These are phyloP conservation scores for Drosophila insularis DNA, from an alignment of 1,140 invertebrate species.

Conservation along the genomic window DNA sequence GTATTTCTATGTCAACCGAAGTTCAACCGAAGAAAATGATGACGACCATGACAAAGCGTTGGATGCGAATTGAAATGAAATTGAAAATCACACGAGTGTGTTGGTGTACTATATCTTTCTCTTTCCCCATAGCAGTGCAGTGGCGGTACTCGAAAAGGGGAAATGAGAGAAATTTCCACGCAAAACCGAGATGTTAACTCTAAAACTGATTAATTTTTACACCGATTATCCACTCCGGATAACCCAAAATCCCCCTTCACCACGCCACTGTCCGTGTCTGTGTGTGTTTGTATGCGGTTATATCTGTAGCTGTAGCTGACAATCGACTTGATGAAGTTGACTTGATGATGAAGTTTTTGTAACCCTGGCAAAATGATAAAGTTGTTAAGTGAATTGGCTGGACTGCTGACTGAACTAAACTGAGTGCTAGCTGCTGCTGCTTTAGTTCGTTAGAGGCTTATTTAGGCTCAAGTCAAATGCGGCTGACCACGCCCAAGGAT, in stretches of 20 bases:
- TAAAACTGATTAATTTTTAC: no score
- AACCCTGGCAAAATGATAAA: constrained; percentile 42
- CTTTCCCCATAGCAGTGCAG: background rate
- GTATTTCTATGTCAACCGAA: constrained; percentile 18
- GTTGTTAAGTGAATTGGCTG: constrained; percentile 62
- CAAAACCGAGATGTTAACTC: no score
- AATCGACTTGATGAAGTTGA: constrained; percentile 10
- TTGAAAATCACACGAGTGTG: constrained; percentile 54
- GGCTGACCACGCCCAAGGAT: constrained; percentile 6
- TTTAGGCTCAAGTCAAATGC: constrained; percentile 11
- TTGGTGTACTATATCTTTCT: constrained; percentile 6
- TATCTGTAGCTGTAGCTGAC: constrained; percentile 20
- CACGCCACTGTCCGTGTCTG: background rate
- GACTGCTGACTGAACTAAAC: constrained; percentile 7
- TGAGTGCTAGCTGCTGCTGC: constrained; percentile 1
- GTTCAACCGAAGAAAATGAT: constrained; percentile 19
- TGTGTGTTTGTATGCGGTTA: constrained; percentile 15
- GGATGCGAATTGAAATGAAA: constrained; percentile 57
- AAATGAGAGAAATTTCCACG: no score
- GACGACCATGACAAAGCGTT: constrained; percentile 26
- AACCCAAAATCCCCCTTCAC: no score
- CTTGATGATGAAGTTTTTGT: constrained; percentile 44
- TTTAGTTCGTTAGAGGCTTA: constrained; percentile 16
- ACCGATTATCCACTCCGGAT: no score
- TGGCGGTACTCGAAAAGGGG: no score